Evolutionary conservation across 2,797 vertebrate genomes (phyloP), one percentile per base, ranked within the genome.

Genomic region (Pampus argenteus): DNA sequence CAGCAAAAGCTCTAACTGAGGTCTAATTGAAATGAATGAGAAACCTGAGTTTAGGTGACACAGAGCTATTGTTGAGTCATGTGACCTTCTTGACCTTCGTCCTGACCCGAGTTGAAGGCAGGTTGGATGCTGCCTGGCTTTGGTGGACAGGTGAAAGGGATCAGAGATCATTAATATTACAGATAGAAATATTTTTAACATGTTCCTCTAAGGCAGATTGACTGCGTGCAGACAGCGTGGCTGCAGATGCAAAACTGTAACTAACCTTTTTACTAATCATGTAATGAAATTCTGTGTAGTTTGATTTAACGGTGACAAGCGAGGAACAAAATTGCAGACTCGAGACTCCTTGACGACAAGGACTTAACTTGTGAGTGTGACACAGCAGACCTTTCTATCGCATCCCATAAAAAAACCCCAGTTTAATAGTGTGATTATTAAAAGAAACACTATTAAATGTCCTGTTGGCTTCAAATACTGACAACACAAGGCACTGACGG

Each of bases 401-500:
- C 57, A 29, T 47, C 34, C n/a, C n/a, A n/a, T 73, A 25, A 78
- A 72, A 75, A 44, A 25, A 1, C n/a, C n/a, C n/a, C 26, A 11
- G 79, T 67, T 70, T 34, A 57, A 34, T 42, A 51, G 17, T 62
- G 45, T 52, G 51, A 63, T 74, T 47, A 61, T 34, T 64, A 8
- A 10, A 8, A 66, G 25, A 65, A 63, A 49, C n/a, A 9, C 62
- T 44, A 50, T 40, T 61, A 50, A 49, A 76, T 49, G 36, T 55
- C 11, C 11, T 40, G n/a, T 26, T 23, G 67, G 15, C 67, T 34
- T 6, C 18, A 38, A 73, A 61, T 36, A 38, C 49, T 52, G 42
- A 76, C 34, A 69, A 48, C 59, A 68, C 28, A 45, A 14, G 26
- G 25, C 18, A 10, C 28, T 28, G 42, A 59, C n/a, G 48, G 66